Base-by-base conservation (phyloP, 2,888 invertebrate species). In the Diplazon laetatorius region DNA sequence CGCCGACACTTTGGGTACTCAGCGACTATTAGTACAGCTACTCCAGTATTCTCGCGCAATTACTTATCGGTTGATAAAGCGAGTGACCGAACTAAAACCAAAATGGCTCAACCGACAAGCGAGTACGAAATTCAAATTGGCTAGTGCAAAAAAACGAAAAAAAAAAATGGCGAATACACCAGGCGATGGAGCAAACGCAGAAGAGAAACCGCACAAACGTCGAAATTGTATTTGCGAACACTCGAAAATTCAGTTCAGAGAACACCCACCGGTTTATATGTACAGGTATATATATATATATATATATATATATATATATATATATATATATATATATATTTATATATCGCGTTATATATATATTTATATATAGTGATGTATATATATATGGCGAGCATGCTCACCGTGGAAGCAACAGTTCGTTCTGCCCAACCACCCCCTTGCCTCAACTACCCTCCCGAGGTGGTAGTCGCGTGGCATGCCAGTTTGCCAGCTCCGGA, bases 321-420 rank as follows among this genome's bases (percentile, higher is more conserved):
- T n/a, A n/a, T n/a, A n/a, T n/a, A n/a, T n/a, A n/a, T n/a, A n/a
- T n/a, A n/a, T n/a, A n/a, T n/a, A n/a, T n/a, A n/a, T n/a, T n/a
- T n/a, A n/a, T n/a, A n/a, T n/a, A n/a, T n/a, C n/a, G n/a, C n/a
- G n/a, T n/a, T n/a, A n/a, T n/a, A n/a, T n/a, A n/a, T n/a, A n/a
- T n/a, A n/a, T n/a, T n/a, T n/a, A n/a, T n/a, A n/a, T n/a, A n/a
- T n/a, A n/a, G n/a, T n/a, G n/a, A n/a, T n/a, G n/a, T n/a, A n/a
- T n/a, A n/a, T n/a, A n/a, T n/a, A n/a, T n/a, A n/a, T n/a, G n/a
- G n/a, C n/a, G 52, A 76, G 76, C 78, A 74, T 77, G 81, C 80
- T 87, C 87, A 87, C 85, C 83, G 84, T 66, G 83, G 89, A 89
- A 89, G 89, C 89, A 89, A 89, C 89, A 89, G 89, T 89, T 89